Conservation (phyloP, 2,797 vertebrate species). For the Cyclopterus lumpus region DNA sequence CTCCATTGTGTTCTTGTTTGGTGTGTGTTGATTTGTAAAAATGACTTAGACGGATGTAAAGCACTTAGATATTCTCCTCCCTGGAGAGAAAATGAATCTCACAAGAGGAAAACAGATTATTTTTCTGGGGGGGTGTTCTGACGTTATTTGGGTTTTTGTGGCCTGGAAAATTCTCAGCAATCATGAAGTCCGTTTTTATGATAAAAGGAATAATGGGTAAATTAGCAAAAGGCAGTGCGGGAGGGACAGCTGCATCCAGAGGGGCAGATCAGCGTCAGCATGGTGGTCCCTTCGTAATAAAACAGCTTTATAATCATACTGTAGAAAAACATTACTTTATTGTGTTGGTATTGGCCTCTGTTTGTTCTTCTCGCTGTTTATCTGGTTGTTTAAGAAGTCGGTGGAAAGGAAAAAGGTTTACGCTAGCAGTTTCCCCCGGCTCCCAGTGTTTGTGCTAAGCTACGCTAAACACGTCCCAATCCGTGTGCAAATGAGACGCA, state of each 20-base stretch:
- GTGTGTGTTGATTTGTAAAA: slow-evolving; percentile 17
- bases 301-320: background rate
- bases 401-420: background rate
- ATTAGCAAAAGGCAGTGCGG: slow-evolving; percentile 32
- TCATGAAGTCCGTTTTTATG: slow-evolving; percentile 29
- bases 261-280: slow-evolving; percentile 2
- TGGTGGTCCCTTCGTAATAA: background rate
- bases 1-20: background rate
- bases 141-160: slow-evolving; percentile 22
- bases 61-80: slow-evolving; percentile 8
- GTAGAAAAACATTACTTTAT: background rate
- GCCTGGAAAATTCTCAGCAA: background rate
- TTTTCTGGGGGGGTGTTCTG: background rate
- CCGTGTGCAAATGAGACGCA: background rate
- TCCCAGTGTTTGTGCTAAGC: slow-evolving; percentile 5
- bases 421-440: background rate
- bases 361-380: background rate
- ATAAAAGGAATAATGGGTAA: slow-evolving; percentile 39
- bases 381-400: background rate
- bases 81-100: slow-evolving; percentile 6
- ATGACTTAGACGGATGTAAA: background rate
- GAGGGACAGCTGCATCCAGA: slow-evolving; percentile 44
- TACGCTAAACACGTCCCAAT: background rate
- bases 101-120: background rate
- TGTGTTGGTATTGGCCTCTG: background rate